Evolutionary conservation across 2,113 vertebrate genomes (phyloP).

Genomic region (Chionis minor): DNA sequence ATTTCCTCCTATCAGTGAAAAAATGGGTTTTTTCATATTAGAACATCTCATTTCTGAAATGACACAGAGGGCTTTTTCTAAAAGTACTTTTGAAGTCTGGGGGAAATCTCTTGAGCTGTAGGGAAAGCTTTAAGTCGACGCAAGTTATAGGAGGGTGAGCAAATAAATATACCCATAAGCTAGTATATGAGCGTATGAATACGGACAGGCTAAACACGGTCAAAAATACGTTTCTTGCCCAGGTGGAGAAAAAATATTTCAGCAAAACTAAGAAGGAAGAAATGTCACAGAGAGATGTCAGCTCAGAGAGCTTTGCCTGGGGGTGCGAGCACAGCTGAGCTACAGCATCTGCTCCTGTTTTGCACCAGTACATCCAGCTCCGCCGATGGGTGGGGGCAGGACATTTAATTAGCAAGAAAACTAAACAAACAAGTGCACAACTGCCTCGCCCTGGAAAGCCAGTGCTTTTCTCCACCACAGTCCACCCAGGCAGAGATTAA

Average conservation of each 20-base stretch:
- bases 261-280: not conserved
- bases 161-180: accelerated
- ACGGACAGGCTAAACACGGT: not conserved
- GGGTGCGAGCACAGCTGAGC: not conserved
- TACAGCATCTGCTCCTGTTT: not conserved
- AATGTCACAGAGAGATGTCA: not conserved
- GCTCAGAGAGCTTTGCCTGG: not conserved
- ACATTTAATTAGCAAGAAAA: not conserved
- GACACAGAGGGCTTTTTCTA: not conserved
- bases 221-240: not conserved
- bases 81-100: not conserved
- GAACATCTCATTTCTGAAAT: not conserved
- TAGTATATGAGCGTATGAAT: accelerated
- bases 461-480: not conserved
- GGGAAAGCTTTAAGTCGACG: not conserved
- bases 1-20: not conserved
- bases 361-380: not conserved
- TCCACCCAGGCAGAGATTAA: not conserved
- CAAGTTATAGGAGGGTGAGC: not conserved
- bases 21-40: not conserved
- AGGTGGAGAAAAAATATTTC: not conserved
- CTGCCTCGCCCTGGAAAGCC: not conserved
- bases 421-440: not conserved
- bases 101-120: not conserved
- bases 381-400: accelerated